Conservation (phyloP, 2,888 invertebrate species). For the Scaeva pyrastri region DNA sequence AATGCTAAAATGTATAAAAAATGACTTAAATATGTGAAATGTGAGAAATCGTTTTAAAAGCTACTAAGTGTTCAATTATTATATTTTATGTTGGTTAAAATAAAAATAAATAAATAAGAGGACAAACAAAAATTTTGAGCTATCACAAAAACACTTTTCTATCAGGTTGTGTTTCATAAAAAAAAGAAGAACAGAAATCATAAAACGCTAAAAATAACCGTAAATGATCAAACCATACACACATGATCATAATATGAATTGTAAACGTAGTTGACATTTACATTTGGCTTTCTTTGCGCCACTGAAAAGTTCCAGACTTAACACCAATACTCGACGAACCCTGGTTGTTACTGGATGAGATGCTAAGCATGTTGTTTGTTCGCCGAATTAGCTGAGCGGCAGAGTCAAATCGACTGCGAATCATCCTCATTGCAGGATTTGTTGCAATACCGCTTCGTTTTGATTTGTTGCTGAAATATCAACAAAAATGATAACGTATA, state of each 20-base stretch:
- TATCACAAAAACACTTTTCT: constrained; percentile 75
- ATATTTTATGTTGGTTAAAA: constrained; percentile 31
- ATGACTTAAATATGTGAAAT: constrained; percentile 57
- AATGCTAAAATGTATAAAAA: constrained; percentile 13
- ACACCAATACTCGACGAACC: constrained; percentile 84
- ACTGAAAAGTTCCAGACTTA: constrained; percentile 84
- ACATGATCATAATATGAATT: constrained; percentile 51
- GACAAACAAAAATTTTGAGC: constrained; percentile 65
- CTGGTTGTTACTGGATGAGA: constrained; percentile 83
- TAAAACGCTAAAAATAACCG: constrained; percentile 25
- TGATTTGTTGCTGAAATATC: constrained; percentile 84
- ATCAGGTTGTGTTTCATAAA: constrained; percentile 68
- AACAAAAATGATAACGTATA: too few species aligned
- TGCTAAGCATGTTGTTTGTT: constrained; percentile 83
- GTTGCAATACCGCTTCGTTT: constrained; percentile 94
- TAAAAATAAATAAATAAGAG: constrained; percentile 53
- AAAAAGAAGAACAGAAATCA: constrained; percentile 63
- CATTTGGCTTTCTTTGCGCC: constrained; percentile 84
- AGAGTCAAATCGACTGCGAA: constrained; percentile 85
- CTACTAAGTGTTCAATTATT: constrained; percentile 54
- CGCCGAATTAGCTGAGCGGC: constrained; percentile 84
- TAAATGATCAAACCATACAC: constrained; percentile 60
- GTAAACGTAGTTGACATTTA: constrained; percentile 77
- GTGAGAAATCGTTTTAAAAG: constrained; percentile 28
- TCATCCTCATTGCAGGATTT: constrained; percentile 93